Percentiles rank a stretch among this genome's conserved stretches.
Evolutionary conservation across 2,797 vertebrate species (phyloP).

Genomic region (Pangasius djambal): DNA sequence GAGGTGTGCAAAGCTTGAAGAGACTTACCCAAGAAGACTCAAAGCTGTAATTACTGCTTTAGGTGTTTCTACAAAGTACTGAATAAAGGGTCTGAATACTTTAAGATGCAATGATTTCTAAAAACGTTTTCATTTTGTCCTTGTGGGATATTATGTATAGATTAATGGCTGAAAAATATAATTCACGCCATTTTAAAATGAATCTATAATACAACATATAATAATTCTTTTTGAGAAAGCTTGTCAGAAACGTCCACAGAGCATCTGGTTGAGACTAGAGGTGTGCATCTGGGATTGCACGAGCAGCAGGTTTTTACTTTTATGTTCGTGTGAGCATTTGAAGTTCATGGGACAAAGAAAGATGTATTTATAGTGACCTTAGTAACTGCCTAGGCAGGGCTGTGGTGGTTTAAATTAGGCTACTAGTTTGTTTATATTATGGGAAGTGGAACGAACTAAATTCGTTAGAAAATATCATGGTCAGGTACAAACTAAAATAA

Average conservation of each 20-base stretch:
- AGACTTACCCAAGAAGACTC: neutral
- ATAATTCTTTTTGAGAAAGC: neutral
- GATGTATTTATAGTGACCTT: neutral
- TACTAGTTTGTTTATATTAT: neutral
- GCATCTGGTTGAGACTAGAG: neutral
- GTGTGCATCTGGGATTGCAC: neutral
- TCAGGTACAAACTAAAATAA: neutral
- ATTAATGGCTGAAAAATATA: neutral
- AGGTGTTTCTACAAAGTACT: neutral
- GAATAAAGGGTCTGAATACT: neutral
- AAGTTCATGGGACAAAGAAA: neutral
- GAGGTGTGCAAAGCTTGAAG: neutral
- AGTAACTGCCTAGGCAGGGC: neutral
- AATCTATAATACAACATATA: neutral
- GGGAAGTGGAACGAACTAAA: neutral
- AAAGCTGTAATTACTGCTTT: neutral
- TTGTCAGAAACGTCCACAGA: neutral
- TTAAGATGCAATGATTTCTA: neutral
- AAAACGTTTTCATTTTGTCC: neutral
- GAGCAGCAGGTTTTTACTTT: neutral
- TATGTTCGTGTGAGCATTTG: neutral
- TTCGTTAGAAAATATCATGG: neutral
- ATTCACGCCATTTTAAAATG: neutral
- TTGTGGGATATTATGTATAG: neutral
- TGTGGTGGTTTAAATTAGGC: neutral